These are phyloP conservation scores for Megamerina dolium DNA, from an alignment of 2,888 invertebrate genomes.

Conservation along the genomic window DNA sequence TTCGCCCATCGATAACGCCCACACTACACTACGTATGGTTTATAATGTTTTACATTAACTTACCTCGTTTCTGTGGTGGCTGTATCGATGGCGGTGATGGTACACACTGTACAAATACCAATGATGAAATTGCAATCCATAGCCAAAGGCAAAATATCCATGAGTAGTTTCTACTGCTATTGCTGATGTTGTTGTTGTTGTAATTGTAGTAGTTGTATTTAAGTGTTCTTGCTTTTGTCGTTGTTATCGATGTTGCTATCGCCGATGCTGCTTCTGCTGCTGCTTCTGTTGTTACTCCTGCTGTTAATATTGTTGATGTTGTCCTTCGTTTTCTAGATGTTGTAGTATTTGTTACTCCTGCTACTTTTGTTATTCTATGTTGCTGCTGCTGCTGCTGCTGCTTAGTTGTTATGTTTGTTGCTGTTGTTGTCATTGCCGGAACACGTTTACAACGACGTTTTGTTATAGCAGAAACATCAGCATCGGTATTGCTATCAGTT, in stretches of 20 bases:
- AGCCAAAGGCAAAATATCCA: constrained; percentile 37
- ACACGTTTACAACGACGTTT: too few relatives aligned
- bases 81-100: constrained; percentile 45
- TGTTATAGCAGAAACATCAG: background rate
- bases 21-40: too few relatives aligned
- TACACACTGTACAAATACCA: constrained; percentile 43
- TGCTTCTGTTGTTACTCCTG: constrained; percentile 7
- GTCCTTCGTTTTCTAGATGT: constrained; percentile 6
- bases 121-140: constrained; percentile 32
- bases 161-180: constrained; percentile 17
- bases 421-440: background rate
- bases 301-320: constrained; percentile 17
- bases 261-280: constrained; percentile 14
- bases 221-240: constrained; percentile 13
- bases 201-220: constrained; percentile 1
- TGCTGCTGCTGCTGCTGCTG: background rate
- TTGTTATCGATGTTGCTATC: constrained; percentile 8
- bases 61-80: constrained; percentile 49
- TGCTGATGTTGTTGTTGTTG: constrained; percentile 2
- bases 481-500: background rate
- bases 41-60: too few relatives aligned
- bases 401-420: background rate
- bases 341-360: background rate
- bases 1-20: too few relatives aligned
- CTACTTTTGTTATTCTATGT: too few relatives aligned